Conservation (phyloP, 2,888 invertebrate species). For the Iphiclides podalirius region DNA sequence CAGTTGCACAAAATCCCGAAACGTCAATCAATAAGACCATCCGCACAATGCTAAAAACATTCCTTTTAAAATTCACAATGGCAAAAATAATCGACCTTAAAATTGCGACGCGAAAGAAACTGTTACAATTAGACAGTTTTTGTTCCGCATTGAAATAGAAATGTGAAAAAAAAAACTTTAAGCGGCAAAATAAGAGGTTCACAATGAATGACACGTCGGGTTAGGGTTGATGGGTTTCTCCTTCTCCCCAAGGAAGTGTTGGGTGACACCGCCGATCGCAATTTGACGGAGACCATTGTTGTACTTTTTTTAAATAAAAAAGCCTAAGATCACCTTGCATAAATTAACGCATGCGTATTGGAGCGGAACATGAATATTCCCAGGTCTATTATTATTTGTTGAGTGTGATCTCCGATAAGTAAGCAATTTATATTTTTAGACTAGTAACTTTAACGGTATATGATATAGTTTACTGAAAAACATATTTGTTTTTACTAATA, state of each 20-base stretch:
- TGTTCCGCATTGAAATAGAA: conserved; percentile 57
- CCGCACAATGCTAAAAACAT: conserved; percentile 36
- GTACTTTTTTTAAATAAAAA: conserved; percentile 47
- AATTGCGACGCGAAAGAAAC: conserved; percentile 67
- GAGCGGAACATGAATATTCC: conserved; percentile 71
- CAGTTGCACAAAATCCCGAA: conserved; percentile 11
- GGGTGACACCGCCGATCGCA: conserved; percentile 68
- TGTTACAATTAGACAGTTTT: conserved; percentile 77
- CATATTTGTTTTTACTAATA: no score
- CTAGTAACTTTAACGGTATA: no score
- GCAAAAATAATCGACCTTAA: conserved; percentile 72
- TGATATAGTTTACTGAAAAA: no score
- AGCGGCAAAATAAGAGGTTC: conserved; percentile 68
- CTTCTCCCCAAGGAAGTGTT: conserved; percentile 63
- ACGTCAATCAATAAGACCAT: conserved; percentile 21
- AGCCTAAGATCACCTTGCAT: conserved; percentile 69
- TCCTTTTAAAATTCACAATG: conserved; percentile 43
- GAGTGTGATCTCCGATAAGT: no score
- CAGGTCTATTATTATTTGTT: conserved; percentile 61
- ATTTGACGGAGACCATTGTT: conserved; percentile 65
- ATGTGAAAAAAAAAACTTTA: conserved; percentile 61
- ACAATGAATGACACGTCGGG: conserved; percentile 71
- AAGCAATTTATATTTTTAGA: no score
- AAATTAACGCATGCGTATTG: conserved; percentile 66
- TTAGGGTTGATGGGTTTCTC: conserved; percentile 65